Evolutionary conservation across 2,888 invertebrate genomes (phyloP).

Genomic region (Perizoma affinitatum): DNA sequence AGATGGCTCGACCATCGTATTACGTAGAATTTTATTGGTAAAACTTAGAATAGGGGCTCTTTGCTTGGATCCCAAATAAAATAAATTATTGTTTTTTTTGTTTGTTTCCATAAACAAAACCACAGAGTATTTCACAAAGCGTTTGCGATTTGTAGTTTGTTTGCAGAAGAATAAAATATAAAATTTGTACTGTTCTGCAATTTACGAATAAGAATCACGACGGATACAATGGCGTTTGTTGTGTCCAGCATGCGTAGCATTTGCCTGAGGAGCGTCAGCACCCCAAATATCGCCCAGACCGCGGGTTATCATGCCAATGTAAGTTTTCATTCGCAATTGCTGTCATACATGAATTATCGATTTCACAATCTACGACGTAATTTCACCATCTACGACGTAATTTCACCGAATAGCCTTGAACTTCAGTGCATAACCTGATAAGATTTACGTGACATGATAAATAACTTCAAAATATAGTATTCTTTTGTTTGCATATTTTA

Average conservation of each 20-base stretch:
- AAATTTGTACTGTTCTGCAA: not conserved
- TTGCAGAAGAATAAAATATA: slow-evolving; percentile 4
- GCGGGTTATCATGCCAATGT: slow-evolving; percentile 91
- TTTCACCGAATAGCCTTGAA: slow-evolving; percentile 36
- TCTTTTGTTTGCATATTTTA: too few species aligned
- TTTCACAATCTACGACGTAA: slow-evolving; percentile 50
- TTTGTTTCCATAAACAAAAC: too few species aligned
- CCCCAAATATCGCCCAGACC: slow-evolving; percentile 71
- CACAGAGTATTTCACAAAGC: too few species aligned
- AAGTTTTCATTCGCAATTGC: slow-evolving; percentile 63
- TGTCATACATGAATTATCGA: slow-evolving; percentile 65
- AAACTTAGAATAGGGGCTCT: too few species aligned
- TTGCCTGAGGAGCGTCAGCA: slow-evolving; percentile 65
- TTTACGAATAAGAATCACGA: not conserved
- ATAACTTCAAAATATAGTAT: not conserved
- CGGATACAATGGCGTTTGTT: slow-evolving; percentile 62
- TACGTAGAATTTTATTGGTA: too few species aligned
- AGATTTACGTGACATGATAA: not conserved
- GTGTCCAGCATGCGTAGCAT: slow-evolving; percentile 64
- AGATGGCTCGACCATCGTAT: too few species aligned
- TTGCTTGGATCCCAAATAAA: too few species aligned
- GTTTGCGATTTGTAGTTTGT: too few species aligned
- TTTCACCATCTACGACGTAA: slow-evolving; percentile 36
- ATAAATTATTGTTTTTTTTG: too few species aligned
- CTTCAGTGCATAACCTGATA: slow-evolving; percentile 27